Evolutionary conservation across 2,888 invertebrate genomes (phyloP), one percentile per base, ranked within the genome.

Genomic region (Linhomoeus sp.): DNA sequence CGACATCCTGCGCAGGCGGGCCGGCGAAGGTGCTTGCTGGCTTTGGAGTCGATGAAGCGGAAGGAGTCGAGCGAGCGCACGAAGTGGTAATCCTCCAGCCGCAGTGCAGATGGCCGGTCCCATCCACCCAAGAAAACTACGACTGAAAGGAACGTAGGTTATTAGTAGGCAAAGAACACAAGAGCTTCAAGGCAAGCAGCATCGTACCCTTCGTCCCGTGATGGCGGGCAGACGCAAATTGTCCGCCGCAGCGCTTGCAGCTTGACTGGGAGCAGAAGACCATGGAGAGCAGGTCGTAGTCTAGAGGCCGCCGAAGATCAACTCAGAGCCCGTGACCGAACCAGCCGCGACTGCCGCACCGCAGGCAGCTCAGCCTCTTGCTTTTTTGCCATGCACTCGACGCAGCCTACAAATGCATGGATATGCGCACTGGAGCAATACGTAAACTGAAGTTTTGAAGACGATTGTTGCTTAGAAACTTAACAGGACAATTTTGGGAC

Each of bases 211-310:
- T 12, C 7, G 29, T 5, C 29, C 12, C 7, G 29, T 29, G 5
- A 5, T 29, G 63, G 79, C 80, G 17, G 84, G 81, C 67, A 81
- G 79, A 58, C 87, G 76, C 52, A n/a, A 88, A 76, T 41, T 82
- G 78, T 70, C 82, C 81, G 71, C 76, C 80, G 74, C 92, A 92
- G 66, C 77, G 77, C 74, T 84, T 87, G 75, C 92, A 92, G 80
- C 86, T 77, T 45, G 88, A 75, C 63, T 80, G 76, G 72, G 92
- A 92, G 70, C 92, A 94, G 20, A 88, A 87, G 71, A 81, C 83
- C 51, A 90, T 87, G 66, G 92, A 92, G 68, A 94, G 90, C 58
- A 94, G 85, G 70, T 94, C 92, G 65, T 88, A 94, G 50, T 87
- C 72, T 94, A 94, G 85, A 92, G 88, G 53, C 90, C 88, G 55